Evolutionary conservation across 2,113 vertebrate genomes (phyloP), one percentile per base, ranked within the genome.

Genomic region (Lophochroa leadbeateri): DNA sequence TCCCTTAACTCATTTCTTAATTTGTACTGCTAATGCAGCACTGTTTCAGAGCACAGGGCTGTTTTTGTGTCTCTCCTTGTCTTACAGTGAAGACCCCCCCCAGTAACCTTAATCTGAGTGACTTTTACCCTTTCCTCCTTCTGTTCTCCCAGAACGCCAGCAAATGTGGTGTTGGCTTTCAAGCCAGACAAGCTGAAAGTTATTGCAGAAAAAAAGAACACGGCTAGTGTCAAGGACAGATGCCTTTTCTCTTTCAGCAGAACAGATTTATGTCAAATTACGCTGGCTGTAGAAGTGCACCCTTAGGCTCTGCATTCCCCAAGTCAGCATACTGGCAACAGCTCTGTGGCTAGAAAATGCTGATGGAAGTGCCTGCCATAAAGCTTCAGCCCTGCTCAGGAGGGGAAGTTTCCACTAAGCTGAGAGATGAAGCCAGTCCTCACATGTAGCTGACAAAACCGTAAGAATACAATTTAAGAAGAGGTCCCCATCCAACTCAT

Each of bases 1-100:
- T 17, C 79, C 71, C 44, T 82, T 91, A 95, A 89, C 70, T 91
- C 9, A 82, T 93, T 83, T 90, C 93, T 95, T 83, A 63, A 86
- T 88, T 80, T 74, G 33, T 44, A 25, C 39, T 78, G 47, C 43
- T 83, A 96, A 92, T 92, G 90, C 82, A 55, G 58, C 64, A 83
- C 35, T 29, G 68, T 90, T 92, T 49, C 75, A 92, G 90, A 86
- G 68, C 71, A 94, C 82, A 90, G 43, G 67, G 60, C 68, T 92
- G 86, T 0, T 90, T 88, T 93, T 57, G 10, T 87, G 55, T 81
- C 29, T 91, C 25, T 60, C 58, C 67, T 88, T 61, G 37, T 39
- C 41, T 67, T 63, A 50, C 28, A 78, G 24, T 3, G 33, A 91
- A 84, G 33, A 16, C 21, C 31, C 17, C 17, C 16, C 17, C 17